Conservation (phyloP, 2,888 invertebrate species). For the Hecatera dysodea region DNA sequence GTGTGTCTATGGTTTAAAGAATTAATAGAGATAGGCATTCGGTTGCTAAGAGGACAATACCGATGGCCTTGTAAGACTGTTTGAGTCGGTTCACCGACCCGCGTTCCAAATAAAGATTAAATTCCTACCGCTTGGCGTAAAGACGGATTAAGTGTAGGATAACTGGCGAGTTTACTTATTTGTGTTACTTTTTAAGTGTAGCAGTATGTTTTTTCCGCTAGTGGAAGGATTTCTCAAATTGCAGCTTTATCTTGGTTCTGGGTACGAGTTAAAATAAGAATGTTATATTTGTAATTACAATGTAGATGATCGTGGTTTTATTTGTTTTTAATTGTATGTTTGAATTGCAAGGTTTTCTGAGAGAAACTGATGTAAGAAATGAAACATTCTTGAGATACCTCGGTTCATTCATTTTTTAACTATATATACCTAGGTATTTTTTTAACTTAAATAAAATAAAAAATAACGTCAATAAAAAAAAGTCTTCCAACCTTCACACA, state of each 20-base stretch:
- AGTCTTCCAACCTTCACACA: not conserved
- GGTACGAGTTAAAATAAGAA: not conserved
- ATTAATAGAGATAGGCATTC: slow-evolving; percentile 61
- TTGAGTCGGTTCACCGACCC: slow-evolving; percentile 77
- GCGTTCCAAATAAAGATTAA: slow-evolving; percentile 77
- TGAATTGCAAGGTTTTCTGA: not conserved
- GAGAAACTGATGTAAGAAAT: not conserved
- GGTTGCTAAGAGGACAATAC: slow-evolving; percentile 75
- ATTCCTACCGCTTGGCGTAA: slow-evolving; percentile 70
- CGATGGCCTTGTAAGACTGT: slow-evolving; percentile 79
- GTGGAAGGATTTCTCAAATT: not conserved
- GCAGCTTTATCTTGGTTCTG: not conserved
- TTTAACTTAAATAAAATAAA: no score
- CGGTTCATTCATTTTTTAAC: not conserved
- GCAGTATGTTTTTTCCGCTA: not conserved
- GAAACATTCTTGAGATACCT: not conserved
- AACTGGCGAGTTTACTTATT: slow-evolving; percentile 42
- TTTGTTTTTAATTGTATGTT: not conserved
- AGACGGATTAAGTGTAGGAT: slow-evolving; percentile 61
- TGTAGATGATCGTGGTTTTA: not conserved
- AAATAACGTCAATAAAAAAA: no score
- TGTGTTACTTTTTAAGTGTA: slow-evolving; percentile 17
- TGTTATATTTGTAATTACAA: not conserved
- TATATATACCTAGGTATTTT: no score
- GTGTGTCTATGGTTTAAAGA: slow-evolving; percentile 54